Evolutionary conservation across 2,797 vertebrate genomes (phyloP), one percentile per base, ranked within the genome.

Genomic region (Potorous gilbertii): DNA sequence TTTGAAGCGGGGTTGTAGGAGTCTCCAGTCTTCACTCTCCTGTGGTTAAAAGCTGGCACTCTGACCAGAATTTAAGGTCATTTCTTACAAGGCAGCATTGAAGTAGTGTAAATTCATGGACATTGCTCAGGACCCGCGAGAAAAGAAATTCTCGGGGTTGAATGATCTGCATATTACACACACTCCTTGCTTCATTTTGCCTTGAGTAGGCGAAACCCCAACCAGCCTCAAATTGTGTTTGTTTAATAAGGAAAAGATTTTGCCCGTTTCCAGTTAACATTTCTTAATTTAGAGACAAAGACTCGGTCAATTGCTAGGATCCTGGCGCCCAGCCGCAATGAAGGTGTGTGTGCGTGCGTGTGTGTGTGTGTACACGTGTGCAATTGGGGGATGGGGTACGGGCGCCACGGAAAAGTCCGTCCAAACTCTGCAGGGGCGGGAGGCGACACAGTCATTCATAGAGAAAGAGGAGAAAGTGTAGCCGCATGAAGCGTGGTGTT

Each of bases 111-210:
- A 50, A 87, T 87, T 12, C 8, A 55, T 21, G 81, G 46, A 54
- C 50, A 57, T 87, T 0, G n/a, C n/a, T 1, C 10, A 34, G 57
- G n/a, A 87, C 9, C 21, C 8, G 16, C 56, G 0, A 59, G 87
- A 31, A 81, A 21, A 1, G 27, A 16, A 54, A 27, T 27, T 8
- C 54, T 29, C 1, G 8, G 40, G 54, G 1, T 6, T 4, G 10
- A 5, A 52, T 24, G 57, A 28, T 87, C 74, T 24, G 2, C 40
- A 27, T 87, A 27, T 46, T 46, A 87, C 21, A 18, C 40, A 87
- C 40, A 10, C 21, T 24, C 1, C 21, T 87, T 87, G 95, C 96
- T 98, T 97, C 98, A 94, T 95, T 97, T 98, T 98, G 98, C 99
- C 98, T 99, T 98, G 92, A 92, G 97, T 97, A 97, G 28, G 56